Percentiles rank a stretch among this genome's conserved stretches.
These are phyloP conservation scores for Magallana gigas DNA, from an alignment of 1,140 invertebrate species.

Conservation along the genomic window DNA sequence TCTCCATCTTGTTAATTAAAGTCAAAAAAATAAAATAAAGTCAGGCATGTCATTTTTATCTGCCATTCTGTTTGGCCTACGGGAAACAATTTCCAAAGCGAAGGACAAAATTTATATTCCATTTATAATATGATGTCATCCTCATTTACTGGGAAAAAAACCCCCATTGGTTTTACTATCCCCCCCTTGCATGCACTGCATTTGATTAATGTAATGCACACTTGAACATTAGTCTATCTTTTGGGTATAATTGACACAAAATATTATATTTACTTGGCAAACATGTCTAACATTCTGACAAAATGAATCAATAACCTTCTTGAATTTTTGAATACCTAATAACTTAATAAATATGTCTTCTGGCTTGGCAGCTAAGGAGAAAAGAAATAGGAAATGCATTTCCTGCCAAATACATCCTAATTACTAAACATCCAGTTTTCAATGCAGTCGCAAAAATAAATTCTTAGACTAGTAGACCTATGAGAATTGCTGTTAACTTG, in stretches of 20 bases:
- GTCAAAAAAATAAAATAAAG: too few species aligned
- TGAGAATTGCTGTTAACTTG: too few species aligned
- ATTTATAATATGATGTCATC: background rate
- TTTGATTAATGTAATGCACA: constrained; percentile 14
- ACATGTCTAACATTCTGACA: background rate
- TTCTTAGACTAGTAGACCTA: too few species aligned
- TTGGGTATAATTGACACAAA: background rate
- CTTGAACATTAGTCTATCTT: constrained; percentile 5
- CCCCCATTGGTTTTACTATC: background rate
- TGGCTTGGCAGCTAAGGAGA: background rate
- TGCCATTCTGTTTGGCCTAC: background rate
- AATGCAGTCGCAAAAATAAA: too few species aligned
- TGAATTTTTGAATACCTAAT: background rate
- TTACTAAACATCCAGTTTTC: too few species aligned
- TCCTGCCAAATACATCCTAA: too few species aligned
- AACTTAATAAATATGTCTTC: background rate
- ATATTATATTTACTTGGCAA: constrained; percentile 14
- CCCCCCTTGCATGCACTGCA: background rate
- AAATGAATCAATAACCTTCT: constrained; percentile 2
- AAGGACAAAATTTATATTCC: background rate
- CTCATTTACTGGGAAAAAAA: background rate
- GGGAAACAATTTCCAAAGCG: background rate
- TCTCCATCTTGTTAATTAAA: too few species aligned
- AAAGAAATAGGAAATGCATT: too few species aligned
- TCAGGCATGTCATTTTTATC: background rate